phyloP scores from a whole-genome alignment of 2,888 invertebrate genomes.

The Endomychus coccineus region DNA sequence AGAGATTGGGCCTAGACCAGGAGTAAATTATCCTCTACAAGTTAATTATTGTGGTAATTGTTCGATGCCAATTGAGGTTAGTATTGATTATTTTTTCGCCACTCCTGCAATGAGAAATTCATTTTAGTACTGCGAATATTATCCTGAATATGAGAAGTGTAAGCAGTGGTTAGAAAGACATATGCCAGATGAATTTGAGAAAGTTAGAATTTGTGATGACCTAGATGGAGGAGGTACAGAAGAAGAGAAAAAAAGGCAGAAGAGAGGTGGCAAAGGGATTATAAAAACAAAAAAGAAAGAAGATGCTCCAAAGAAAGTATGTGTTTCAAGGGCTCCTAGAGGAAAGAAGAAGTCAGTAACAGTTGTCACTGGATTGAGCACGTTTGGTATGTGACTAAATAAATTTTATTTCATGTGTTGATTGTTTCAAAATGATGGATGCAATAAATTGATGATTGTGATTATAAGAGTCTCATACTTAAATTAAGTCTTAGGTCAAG shows the following conservation, averaged over 20 bases:
- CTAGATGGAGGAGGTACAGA: conserved; percentile 64
- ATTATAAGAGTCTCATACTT: too few relatives aligned
- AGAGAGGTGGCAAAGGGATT: conserved; percentile 94
- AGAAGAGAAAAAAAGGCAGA: conserved; percentile 92
- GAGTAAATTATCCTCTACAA: conserved; percentile 71
- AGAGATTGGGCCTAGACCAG: conserved; percentile 48
- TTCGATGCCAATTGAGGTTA: conserved; percentile 85
- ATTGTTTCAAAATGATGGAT: too few relatives aligned
- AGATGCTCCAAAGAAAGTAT: conserved; percentile 78
- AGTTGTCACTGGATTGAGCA: conserved; percentile 89
- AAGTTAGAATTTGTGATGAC: conserved; percentile 65
- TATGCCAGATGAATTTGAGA: conserved; percentile 88
- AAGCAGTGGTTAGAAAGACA: conserved; percentile 94
- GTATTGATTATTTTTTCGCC: conserved; percentile 9
- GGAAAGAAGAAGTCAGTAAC: conserved; percentile 99
- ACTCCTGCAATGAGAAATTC: too few relatives aligned
- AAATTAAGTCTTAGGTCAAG: too few relatives aligned
- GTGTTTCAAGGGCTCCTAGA: conserved; percentile 81
- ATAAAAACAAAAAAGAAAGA: conserved; percentile 93
- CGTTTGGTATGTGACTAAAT: too few relatives aligned
- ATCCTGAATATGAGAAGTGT: conserved; percentile 95
- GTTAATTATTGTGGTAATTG: conserved; percentile 92
- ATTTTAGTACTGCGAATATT: conserved; percentile 90
- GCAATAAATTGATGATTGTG: too few relatives aligned
- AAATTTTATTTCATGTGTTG: too few relatives aligned